phyloP scores from a whole-genome alignment of 2,888 invertebrate species.

The Epirrhoe tristata region DNA sequence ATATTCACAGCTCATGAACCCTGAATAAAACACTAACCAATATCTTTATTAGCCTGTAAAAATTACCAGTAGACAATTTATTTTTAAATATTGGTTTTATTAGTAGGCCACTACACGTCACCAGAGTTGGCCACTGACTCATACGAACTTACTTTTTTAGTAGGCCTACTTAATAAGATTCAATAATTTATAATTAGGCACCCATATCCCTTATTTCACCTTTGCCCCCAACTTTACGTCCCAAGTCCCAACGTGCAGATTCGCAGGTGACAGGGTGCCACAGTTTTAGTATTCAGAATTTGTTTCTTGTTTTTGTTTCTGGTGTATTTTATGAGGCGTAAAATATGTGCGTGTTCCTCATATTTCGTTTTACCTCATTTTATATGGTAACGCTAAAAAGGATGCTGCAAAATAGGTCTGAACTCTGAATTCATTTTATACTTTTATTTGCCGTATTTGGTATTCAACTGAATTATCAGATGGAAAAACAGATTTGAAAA shows the following conservation, averaged over 20 bases:
- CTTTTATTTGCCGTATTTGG: neutral
- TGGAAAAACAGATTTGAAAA: no score
- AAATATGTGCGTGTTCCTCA: slow-evolving; percentile 24
- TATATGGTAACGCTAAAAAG: slow-evolving; percentile 15
- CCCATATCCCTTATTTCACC: no score
- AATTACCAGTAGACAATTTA: no score
- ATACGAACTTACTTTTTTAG: no score
- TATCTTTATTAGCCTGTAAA: no score
- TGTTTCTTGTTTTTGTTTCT: slow-evolving; percentile 31
- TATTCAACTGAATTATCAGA: neutral
- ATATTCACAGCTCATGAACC: no score
- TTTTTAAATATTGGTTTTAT: no score
- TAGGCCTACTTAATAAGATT: no score
- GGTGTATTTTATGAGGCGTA: slow-evolving; percentile 26
- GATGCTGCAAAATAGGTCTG: slow-evolving; percentile 4
- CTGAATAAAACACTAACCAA: no score
- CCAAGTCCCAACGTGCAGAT: neutral
- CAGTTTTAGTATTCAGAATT: slow-evolving; percentile 35
- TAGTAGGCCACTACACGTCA: no score
- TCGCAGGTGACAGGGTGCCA: neutral
- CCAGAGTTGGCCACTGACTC: no score
- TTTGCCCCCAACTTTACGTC: neutral
- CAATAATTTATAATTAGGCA: no score
- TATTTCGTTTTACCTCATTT: slow-evolving; percentile 27
- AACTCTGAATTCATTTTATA: slow-evolving; percentile 9